Evolutionary conservation across 92 coral and sea anemone species (phyloP).

Genomic region (Phenganax subtilis): DNA sequence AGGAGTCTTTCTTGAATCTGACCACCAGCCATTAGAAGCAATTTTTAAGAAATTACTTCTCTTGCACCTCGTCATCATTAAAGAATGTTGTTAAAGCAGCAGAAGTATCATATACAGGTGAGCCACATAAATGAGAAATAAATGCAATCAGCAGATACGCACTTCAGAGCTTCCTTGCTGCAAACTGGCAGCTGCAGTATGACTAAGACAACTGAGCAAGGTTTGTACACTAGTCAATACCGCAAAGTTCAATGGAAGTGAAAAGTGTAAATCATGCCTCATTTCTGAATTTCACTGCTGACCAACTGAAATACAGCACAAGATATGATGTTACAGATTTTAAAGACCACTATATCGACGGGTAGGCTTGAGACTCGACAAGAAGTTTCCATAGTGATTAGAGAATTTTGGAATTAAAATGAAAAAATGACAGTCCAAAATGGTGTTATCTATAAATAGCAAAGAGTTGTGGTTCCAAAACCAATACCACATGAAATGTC

Average conservation of each 20-base stretch:
- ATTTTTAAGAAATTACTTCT: too few relatives aligned
- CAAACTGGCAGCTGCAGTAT: too few relatives aligned
- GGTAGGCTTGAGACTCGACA: constrained; percentile 51
- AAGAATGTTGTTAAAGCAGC: too few relatives aligned
- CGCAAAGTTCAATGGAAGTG: background rate
- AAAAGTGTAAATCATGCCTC: background rate
- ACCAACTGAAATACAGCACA: background rate
- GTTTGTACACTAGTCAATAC: background rate
- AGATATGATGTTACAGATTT: background rate
- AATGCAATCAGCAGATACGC: too few relatives aligned
- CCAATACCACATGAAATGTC: constrained; percentile 32
- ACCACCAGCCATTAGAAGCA: too few relatives aligned
- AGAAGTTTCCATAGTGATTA: constrained; percentile 43
- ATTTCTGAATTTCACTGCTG: background rate
- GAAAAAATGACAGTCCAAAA: constrained; percentile 49
- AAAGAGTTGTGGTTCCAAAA: constrained; percentile 42
- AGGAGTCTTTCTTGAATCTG: too few relatives aligned
- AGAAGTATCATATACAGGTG: too few relatives aligned
- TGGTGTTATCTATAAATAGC: background rate
- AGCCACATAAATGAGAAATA: too few relatives aligned
- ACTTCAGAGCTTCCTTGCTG: too few relatives aligned
- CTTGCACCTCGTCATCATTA: too few relatives aligned
- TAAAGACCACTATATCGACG: constrained; percentile 18
- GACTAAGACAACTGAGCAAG: background rate
- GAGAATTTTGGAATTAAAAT: constrained; percentile 50